phyloP scores from a whole-genome alignment of 1,140 invertebrate species.

The Cheumatopsyche charites region DNA sequence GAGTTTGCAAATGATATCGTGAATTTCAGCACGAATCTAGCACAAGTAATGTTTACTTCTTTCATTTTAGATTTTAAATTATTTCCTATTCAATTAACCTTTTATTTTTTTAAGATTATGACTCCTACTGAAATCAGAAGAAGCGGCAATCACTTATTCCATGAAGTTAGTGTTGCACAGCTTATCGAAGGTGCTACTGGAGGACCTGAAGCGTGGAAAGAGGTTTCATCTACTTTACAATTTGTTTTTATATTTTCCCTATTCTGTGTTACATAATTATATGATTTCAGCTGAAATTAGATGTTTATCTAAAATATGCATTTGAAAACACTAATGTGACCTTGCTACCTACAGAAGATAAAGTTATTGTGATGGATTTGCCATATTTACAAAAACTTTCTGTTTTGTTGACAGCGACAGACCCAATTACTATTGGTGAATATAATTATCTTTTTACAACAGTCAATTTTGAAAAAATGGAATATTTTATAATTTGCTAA shows the following conservation, averaged over 20 bases:
- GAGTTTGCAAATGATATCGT: constrained; percentile 73
- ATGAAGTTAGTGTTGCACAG: constrained; percentile 73
- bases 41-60: constrained; percentile 54
- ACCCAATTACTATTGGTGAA: constrained; percentile 64
- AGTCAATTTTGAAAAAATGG: constrained; percentile 16
- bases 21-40: constrained; percentile 70
- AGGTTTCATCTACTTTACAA: constrained; percentile 50
- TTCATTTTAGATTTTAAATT: not conserved
- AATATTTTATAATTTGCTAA: constrained; percentile 22
- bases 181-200: constrained; percentile 61
- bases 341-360: constrained; percentile 59
- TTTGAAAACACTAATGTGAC: constrained; percentile 66
- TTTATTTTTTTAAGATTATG: constrained; percentile 66
- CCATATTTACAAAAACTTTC: constrained; percentile 67
- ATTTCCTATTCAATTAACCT: too few relatives aligned
- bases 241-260: not conserved
- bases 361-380: constrained; percentile 67
- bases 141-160: constrained; percentile 74
- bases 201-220: constrained; percentile 58
- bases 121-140: constrained; percentile 72
- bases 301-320: constrained; percentile 65
- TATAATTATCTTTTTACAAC: constrained; percentile 36
- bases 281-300: constrained; percentile 70
- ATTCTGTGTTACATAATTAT: too few relatives aligned
- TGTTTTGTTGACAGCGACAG: constrained; percentile 59